These are phyloP conservation scores for Spheniscus humboldti DNA, from an alignment of 2,797 vertebrate genomes.

Conservation along the genomic window DNA sequence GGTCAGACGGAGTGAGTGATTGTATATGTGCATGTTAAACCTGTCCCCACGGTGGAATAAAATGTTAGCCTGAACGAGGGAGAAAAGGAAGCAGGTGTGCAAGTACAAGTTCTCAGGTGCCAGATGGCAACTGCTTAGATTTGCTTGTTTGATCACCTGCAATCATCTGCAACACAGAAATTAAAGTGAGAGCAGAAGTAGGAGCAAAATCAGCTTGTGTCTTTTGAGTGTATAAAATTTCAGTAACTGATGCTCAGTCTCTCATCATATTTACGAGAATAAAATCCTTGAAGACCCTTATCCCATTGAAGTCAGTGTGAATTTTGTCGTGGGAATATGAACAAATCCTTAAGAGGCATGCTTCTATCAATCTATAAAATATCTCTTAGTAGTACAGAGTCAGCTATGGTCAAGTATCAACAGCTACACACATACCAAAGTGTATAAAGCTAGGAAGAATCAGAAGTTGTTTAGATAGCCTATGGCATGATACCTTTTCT, in stretches of 20 bases:
- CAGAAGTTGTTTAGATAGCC: not conserved
- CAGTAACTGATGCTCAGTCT: not conserved
- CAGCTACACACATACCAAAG: not conserved
- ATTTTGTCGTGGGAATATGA: not conserved
- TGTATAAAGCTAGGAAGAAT: not conserved
- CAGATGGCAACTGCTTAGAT: not conserved
- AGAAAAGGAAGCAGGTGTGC: not conserved
- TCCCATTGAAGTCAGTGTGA: not conserved
- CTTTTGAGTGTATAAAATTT: not conserved
- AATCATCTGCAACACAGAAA: not conserved
- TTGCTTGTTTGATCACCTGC: not conserved
- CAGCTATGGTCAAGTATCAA: not conserved
- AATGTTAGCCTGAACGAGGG: rapidly evolving
- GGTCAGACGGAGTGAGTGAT: slow-evolving; percentile 18
- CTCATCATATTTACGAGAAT: not conserved
- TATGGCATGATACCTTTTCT: not conserved
- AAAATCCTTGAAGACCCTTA: not conserved
- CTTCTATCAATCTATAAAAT: not conserved
- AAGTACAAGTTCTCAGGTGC: not conserved
- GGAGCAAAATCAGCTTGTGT: not conserved
- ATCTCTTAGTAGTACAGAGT: not conserved
- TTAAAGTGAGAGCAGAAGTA: not conserved
- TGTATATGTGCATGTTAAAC: not conserved
- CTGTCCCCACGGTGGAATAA: slow-evolving; percentile 18
- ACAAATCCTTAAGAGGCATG: not conserved